Evolutionary conservation across 2,888 invertebrate species (phyloP), one percentile per base, ranked within the genome.

Genomic region (Volucella inflata): DNA sequence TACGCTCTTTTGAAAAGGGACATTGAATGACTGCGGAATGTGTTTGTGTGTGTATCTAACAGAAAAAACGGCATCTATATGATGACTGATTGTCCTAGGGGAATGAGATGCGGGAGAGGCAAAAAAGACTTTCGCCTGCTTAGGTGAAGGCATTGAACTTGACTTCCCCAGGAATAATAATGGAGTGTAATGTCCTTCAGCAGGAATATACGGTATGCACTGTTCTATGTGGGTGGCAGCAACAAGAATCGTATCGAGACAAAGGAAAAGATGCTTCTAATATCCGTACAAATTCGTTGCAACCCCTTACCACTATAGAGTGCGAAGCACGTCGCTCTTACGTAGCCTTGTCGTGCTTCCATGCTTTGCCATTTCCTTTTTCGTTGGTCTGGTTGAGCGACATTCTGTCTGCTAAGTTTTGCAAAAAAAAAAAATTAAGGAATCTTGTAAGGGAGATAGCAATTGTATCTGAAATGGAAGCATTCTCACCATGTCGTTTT

Each of bases 231-330:
- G 50, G 74, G 51, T 67, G 57, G 65, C 68, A 76, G 81, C 76
- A 85, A 77, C 76, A 85, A 76, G 85, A 77, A 81, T 72, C 60
- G 44, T 65, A 68, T 30, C 71, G 21, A 68, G 81, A 85, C 85
- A 85, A 85, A 85, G 85, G 72, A 85, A 85, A 85, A 76, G 76
- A 76, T 74, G 72, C 77, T 64, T 68, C 81, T 77, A 81, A 81
- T 81, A 85, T 77, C 77, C 72, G 78, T 83, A 83, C 72, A 83
- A 83, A 83, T 78, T 78, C 62, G 72, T 83, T 67, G 42, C 51
- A 57, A 76, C 40, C 16, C 51, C 59, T 40, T 46, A 46, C n/a
- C 30, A 6, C 0, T 30, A 30, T 6, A 30, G 4, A 30, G 30
- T 30, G 17, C 30, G 9, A n/a, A 65, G 59, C 77, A 71, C 40